Percentiles rank a stretch among this genome's conserved stretches.
phyloP scores from a whole-genome alignment of 2,797 vertebrate species.

The Chlorospingus flavigularis region DNA sequence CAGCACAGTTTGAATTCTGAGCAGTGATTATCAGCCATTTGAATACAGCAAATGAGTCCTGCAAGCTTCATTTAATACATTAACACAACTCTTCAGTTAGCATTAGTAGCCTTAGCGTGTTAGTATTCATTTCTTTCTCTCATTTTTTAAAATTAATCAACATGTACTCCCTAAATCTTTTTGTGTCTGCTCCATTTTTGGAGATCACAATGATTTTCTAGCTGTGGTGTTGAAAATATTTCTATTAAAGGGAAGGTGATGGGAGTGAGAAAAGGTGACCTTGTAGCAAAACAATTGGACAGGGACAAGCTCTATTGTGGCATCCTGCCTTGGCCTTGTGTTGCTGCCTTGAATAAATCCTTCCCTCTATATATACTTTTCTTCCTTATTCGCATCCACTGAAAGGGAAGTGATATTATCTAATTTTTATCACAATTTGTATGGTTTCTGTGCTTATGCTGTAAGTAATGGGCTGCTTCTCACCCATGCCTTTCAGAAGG shows the following conservation, averaged over 20 bases:
- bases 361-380: not conserved
- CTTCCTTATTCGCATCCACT: not conserved
- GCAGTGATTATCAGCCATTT: slow-evolving; percentile 19
- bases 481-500: not conserved
- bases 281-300: not conserved
- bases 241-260: not conserved
- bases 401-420: not conserved
- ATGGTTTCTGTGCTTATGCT: not conserved
- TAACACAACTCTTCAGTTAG: not conserved
- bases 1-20: slow-evolving; percentile 36
- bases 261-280: not conserved
- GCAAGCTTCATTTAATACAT: slow-evolving; percentile 1
- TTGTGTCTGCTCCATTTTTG: not conserved
- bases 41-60: slow-evolving; percentile 5
- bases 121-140: not conserved
- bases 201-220: not conserved
- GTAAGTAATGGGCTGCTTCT: not conserved
- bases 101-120: not conserved
- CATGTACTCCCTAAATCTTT: not conserved
- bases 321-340: not conserved
- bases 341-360: not conserved
- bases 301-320: not conserved
- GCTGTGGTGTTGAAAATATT: not conserved
- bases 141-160: not conserved
- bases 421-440: not conserved